Conservation (phyloP, 1,140 invertebrate genomes). For the Eubasilissa regina region DNA sequence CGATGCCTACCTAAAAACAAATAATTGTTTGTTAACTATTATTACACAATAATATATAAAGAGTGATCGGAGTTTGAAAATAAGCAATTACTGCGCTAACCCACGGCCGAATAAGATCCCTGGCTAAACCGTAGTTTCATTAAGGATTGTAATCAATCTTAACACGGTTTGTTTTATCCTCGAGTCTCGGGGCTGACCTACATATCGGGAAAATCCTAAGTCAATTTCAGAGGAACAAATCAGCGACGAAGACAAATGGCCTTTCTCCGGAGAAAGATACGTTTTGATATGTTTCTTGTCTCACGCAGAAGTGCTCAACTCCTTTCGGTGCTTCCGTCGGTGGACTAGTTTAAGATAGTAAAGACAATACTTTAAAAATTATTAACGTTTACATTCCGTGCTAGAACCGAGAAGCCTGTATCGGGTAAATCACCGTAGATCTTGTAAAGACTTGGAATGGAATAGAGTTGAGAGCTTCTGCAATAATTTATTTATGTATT, state of each 20-base stretch:
- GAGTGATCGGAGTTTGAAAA: background rate
- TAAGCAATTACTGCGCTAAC: conserved; percentile 8
- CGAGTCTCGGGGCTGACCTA: background rate
- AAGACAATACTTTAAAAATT: background rate
- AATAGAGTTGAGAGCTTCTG: too few relatives aligned
- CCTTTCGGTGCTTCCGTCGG: background rate
- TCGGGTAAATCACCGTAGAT: too few relatives aligned
- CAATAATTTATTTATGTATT: too few relatives aligned
- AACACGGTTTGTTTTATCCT: conserved; percentile 23
- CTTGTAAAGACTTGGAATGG: too few relatives aligned
- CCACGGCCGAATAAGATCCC: too few relatives aligned
- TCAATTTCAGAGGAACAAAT: conserved; percentile 42
- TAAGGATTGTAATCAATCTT: conserved; percentile 41
- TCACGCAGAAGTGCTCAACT: conserved; percentile 8
- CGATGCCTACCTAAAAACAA: too few relatives aligned
- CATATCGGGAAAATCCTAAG: conserved; percentile 33
- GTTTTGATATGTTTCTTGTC: background rate
- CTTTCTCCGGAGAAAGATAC: conserved; percentile 10
- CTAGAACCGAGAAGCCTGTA: too few relatives aligned
- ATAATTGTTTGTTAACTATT: too few relatives aligned
- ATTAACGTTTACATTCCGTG: background rate
- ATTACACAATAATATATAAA: too few relatives aligned
- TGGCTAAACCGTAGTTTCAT: conserved; percentile 7
- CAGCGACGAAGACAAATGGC: conserved; percentile 42
- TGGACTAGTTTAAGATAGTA: background rate